Evolutionary conservation across 2,113 vertebrate genomes (phyloP).

Genomic region (Grammomys dolichurus): DNA sequence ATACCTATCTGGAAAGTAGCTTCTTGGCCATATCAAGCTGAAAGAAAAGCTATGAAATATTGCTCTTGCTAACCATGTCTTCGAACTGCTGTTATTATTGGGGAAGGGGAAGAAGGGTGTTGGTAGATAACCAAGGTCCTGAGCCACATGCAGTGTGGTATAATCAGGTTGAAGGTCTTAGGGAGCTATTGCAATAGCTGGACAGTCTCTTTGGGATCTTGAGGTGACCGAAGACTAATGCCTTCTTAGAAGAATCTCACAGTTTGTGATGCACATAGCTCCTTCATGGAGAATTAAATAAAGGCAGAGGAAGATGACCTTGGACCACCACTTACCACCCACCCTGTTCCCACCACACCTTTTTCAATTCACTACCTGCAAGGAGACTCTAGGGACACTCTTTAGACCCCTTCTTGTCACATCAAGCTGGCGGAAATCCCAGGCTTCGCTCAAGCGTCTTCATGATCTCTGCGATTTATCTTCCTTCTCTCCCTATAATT

Average conservation of each 20-base stretch:
- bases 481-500: not conserved
- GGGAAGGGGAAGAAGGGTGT: not conserved
- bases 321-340: not conserved
- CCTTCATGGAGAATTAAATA: not conserved
- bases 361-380: not conserved
- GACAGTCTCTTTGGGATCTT: not conserved
- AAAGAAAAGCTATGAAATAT: not conserved
- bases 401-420: not conserved
- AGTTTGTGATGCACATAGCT: not conserved
- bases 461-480: not conserved
- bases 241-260: not conserved
- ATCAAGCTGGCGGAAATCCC: not conserved
- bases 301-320: not conserved
- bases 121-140: not conserved
- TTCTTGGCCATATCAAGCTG: not conserved
- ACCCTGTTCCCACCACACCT: not conserved
- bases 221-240: not conserved
- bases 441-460: not conserved
- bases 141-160: not conserved
- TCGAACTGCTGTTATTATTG: not conserved
- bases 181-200: not conserved
- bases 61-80: not conserved
- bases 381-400: not conserved
- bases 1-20: not conserved
- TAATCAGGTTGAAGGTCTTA: not conserved